phyloP scores from a whole-genome alignment of 2,888 invertebrate species.

The Tolmerus cingulatus region DNA sequence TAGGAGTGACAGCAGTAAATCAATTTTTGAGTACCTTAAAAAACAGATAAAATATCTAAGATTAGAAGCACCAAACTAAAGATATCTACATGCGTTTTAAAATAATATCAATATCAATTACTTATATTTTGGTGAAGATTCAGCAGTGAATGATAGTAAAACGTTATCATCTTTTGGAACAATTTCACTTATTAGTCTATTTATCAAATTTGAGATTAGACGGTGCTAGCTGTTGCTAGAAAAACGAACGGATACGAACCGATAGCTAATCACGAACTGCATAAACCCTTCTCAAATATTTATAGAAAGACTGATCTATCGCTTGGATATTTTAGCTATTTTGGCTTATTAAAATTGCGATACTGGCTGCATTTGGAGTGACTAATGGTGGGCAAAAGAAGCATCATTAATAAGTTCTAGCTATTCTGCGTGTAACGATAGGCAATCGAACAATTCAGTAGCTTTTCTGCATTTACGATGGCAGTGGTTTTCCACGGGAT shows the following conservation, averaged over 20 bases:
- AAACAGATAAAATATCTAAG: neutral
- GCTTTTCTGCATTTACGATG: neutral
- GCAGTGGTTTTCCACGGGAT: neutral
- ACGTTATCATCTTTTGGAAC: slow-evolving; percentile 7
- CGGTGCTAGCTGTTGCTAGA: neutral
- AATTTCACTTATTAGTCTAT: neutral
- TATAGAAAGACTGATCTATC: neutral
- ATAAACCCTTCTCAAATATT: neutral
- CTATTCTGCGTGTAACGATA: neutral
- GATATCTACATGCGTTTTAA: neutral
- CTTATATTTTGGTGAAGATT: neutral
- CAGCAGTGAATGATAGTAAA: neutral
- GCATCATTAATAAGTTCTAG: neutral
- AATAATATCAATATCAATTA: neutral
- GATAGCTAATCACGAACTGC: neutral
- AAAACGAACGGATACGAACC: neutral
- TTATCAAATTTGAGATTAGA: neutral
- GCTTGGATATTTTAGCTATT: neutral
- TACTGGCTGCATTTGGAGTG: neutral
- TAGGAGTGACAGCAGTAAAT: too few relatives aligned
- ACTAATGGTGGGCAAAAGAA: neutral
- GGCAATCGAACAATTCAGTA: neutral
- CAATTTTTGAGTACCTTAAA: too few relatives aligned
- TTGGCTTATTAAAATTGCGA: neutral
- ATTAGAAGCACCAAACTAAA: neutral